Base-by-base conservation (phyloP, 2,113 vertebrate species). In the Mus spicilegus region DNA sequence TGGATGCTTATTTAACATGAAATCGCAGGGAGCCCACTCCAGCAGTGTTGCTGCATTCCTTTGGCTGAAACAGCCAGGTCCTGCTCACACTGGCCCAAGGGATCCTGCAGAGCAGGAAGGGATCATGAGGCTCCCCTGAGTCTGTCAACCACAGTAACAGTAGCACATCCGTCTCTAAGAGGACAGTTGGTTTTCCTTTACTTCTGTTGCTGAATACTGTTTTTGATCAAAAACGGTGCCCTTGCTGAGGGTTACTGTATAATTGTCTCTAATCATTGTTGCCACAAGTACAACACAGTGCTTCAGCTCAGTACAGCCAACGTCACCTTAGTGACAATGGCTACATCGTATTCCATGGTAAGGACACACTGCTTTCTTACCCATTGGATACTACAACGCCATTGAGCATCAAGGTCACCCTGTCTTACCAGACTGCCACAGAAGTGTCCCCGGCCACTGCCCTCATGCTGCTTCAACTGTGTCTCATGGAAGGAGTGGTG, bases 201-300 rank as follows among this genome's bases (percentile, higher is more conserved):
- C 5, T 76, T 73, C 65, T 65, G 17, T 54, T 77, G 56, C 51
- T 75, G 81, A 91, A 65, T 94, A 77, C 54, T 86, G 5, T 89
- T 95, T 91, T 93, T 90, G 91, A 91, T 92, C 73, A 91, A 78
- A 94, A 87, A 42, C 81, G 39, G 13, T 19, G 76, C 70, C 76
- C 51, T 80, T 54, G 46, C 89, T 63, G 63, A 4, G 61, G 36
- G 70, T 90, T 39, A 10, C 87, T 96, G 75, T 92, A 10, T 81
- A 87, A 89, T 20, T 94, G 81, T 42, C n/a, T 91, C 70, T 87
- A 17, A 19, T 61, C 26, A 42, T 39, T 51, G 13, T 87, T 36
- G 20, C 1, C 13, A 89, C 77, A 19, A 54, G 5, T 93, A 7
- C 22, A 73, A 51, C 39, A 75, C 39, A 75, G 39, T 54, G 88